Base-by-base conservation (phyloP, 2,888 invertebrate species). In the Phanerotoma sp. region DNA sequence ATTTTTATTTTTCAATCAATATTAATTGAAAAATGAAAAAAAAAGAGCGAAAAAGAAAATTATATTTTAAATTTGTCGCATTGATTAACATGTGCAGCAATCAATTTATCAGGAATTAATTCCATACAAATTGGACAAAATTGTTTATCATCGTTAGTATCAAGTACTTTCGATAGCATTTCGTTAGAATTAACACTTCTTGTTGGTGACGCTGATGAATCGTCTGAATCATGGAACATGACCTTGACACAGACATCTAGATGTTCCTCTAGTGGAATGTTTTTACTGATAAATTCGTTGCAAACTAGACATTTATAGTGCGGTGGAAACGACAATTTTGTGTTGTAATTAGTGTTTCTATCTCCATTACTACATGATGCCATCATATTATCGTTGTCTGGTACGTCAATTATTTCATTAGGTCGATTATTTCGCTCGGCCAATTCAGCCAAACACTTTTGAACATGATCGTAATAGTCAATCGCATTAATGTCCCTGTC, bases 71-170 rank as follows among this genome's bases (percentile, higher is more conserved):
- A 42, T 46, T 45, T 41, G 33, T 75, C 63, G 54, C 82, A 82
- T 4, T 57, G 42, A 72, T 85, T 83, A 49, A 87, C 80, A 77
- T 87, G 87, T 2, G 67, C 61, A 66, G 83, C 83, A 84, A 86
- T 86, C 21, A 79, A 74, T 21, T 59, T 64, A 63, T 80, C 77
- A 61, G 79, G 76, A 35, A 85, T 66, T 72, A 83, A 77, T 58
- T 77, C 61, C 66, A 83, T 78, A 65, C 87, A 87, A 66, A 84
- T 81, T 0, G 86, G 87, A 64, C 86, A 87, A 0, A 82, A 82
- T 2, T 73, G 75, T 64, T 79, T 49, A n/a, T 72, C 64, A 0
- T 74, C 66, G 49, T 20, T 74, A 63, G 54, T 74, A 72, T 47
- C 74, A 73, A 32, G 54, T 48, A 49, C 57, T 61, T 22, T 64